Conservation (phyloP, 1,140 invertebrate genomes). For the Nephotettix cincticeps region DNA sequence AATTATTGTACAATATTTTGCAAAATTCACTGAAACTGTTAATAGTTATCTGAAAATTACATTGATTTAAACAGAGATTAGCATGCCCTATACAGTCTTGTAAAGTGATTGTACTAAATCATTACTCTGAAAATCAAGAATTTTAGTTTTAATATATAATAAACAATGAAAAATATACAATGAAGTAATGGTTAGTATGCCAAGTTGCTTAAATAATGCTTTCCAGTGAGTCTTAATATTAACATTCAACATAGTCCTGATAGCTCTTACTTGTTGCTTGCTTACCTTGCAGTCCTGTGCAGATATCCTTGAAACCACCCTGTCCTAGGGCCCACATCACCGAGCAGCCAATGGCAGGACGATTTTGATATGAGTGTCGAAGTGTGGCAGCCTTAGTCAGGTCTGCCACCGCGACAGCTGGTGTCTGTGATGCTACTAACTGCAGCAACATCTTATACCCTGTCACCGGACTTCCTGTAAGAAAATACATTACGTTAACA, state of each 20-base stretch:
- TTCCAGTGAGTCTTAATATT: neutral
- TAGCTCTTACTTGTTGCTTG: neutral
- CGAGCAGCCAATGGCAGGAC: constrained; percentile 71
- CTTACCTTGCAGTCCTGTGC: constrained; percentile 67
- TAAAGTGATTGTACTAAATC: neutral
- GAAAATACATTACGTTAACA: neutral
- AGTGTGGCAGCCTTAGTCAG: constrained; percentile 61
- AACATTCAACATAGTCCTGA: neutral
- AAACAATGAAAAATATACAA: too few species aligned
- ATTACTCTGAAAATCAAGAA: neutral
- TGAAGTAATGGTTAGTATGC: neutral
- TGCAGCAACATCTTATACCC: constrained; percentile 72
- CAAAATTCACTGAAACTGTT: neutral
- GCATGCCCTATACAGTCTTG: neutral
- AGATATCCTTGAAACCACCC: constrained; percentile 65
- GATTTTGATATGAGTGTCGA: constrained; percentile 76
- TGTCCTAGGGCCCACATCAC: constrained; percentile 79
- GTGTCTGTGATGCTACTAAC: constrained; percentile 61
- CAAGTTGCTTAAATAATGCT: neutral
- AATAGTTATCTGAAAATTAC: too few species aligned
- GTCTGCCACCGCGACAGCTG: constrained; percentile 59
- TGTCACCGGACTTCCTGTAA: constrained; percentile 51
- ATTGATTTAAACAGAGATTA: neutral
- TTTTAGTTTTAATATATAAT: neutral
- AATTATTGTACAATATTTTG: too few species aligned